phyloP scores from a whole-genome alignment of 2,888 invertebrate genomes.

The Stenotaenia linearis region DNA sequence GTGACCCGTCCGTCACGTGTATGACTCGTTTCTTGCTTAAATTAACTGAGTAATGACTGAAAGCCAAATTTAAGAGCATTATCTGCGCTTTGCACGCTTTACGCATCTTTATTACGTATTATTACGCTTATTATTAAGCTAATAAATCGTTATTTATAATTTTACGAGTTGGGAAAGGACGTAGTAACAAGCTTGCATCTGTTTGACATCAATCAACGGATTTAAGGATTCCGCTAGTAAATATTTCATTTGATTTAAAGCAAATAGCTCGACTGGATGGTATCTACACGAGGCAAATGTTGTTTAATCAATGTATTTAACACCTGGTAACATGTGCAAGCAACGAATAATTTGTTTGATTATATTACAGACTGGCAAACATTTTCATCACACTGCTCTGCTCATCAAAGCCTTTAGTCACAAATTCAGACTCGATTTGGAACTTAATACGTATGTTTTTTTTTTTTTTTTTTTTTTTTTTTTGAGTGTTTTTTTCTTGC shows the following conservation, averaged over 20 bases:
- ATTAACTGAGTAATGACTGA: background rate
- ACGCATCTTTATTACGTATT: no score
- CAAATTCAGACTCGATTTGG: slow-evolving; percentile 90
- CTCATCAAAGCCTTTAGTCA: slow-evolving; percentile 95
- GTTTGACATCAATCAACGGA: background rate
- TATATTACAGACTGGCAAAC: slow-evolving; percentile 80
- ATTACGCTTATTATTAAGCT: no score
- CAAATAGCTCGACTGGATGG: background rate
- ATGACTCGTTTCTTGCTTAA: background rate
- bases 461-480: background rate
- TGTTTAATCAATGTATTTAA: background rate
- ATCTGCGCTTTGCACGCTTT: no score
- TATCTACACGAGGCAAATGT: background rate
- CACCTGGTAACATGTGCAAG: background rate
- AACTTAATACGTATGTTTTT: slow-evolving; percentile 85
- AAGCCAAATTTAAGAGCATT: background rate
- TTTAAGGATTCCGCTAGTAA: background rate
- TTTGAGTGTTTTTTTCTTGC: no score
- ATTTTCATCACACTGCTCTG: slow-evolving; percentile 88
- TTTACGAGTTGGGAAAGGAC: no score
- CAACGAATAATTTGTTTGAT: slow-evolving; percentile 37
- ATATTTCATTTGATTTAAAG: background rate
- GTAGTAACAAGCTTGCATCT: background rate
- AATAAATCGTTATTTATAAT: no score
- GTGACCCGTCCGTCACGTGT: background rate